Conservation (phyloP, 2,888 invertebrate genomes). For the Acronicta psi region DNA sequence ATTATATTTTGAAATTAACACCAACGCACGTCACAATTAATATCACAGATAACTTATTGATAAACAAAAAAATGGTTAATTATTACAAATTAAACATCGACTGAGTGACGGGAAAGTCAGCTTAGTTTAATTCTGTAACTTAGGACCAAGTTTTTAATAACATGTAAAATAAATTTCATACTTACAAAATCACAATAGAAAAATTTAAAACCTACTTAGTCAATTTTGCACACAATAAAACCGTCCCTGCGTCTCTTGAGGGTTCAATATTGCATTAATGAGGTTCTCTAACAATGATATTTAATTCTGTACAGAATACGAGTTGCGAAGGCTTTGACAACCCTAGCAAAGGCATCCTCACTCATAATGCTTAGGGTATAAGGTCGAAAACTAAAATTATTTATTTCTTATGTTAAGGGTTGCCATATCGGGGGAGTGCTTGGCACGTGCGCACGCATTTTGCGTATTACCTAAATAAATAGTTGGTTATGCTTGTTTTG, state of each 20-base stretch:
- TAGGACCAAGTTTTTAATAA: neutral
- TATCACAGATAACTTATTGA: too few relatives aligned
- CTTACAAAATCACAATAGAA: constrained; percentile 44
- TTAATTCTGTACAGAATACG: constrained; percentile 83
- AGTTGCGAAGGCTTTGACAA: constrained; percentile 65
- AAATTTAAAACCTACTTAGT: constrained; percentile 72
- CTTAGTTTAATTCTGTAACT: too few relatives aligned
- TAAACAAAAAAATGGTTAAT: too few relatives aligned
- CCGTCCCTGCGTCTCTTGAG: constrained; percentile 71
- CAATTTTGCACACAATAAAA: constrained; percentile 83
- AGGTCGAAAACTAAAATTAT: constrained; percentile 57
- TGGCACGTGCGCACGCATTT: constrained; percentile 85
- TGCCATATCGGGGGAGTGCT: constrained; percentile 63
- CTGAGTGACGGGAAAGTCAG: too few relatives aligned
- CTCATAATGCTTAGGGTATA: constrained; percentile 47
- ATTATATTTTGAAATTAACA: too few relatives aligned
- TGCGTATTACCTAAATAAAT: constrained; percentile 88
- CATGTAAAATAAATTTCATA: constrained; percentile 5
- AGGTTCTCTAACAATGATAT: constrained; percentile 85
- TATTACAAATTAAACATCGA: too few relatives aligned
- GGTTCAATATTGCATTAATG: constrained; percentile 86
- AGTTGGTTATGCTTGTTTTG: constrained; percentile 70
- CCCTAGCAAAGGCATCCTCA: constrained; percentile 16
- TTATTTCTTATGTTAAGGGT: constrained; percentile 47
- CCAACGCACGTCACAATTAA: too few relatives aligned